A percentile compares a stretch with the other conserved stretches of the same genome.
These are phyloP conservation scores for Amphipyra tragopoginis DNA, from an alignment of 2,888 invertebrate genomes.

Conservation along the genomic window DNA sequence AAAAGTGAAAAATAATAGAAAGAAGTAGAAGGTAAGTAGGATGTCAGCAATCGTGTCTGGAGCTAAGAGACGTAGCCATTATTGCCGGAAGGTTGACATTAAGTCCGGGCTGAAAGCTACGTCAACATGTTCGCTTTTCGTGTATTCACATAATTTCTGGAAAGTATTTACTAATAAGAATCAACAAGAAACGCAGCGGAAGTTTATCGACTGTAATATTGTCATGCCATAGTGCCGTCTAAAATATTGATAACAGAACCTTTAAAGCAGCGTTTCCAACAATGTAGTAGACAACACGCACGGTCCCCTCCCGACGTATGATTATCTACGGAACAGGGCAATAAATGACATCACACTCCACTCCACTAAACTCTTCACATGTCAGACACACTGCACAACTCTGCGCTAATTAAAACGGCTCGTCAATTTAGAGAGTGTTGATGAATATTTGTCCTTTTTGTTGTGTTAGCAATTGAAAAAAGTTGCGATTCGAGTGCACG, in stretches of 20 bases:
- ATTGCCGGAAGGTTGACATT: constrained; percentile 78
- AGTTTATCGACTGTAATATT: constrained; percentile 88
- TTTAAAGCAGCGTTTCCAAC: constrained; percentile 90
- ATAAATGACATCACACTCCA: constrained; percentile 85
- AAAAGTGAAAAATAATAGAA: constrained; percentile 85
- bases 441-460: constrained; percentile 61
- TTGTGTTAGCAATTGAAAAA: constrained; percentile 63
- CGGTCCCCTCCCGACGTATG: constrained; percentile 86
- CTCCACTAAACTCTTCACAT: constrained; percentile 69
- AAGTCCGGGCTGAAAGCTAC: constrained; percentile 83
- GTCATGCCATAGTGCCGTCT: constrained; percentile 90
- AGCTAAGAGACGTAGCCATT: constrained; percentile 85
- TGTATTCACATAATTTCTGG: constrained; percentile 88
- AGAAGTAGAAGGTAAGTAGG: constrained; percentile 85
- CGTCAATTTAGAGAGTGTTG: constrained; percentile 58
- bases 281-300: constrained; percentile 89
- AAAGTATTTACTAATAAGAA: constrained; percentile 86
- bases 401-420: constrained; percentile 63
- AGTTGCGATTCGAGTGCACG: constrained; percentile 62
- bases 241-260: constrained; percentile 89
- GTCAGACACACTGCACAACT: constrained; percentile 64
- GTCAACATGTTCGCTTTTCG: constrained; percentile 80
- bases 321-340: constrained; percentile 89
- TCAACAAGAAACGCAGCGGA: constrained; percentile 89
- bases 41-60: constrained; percentile 87